phyloP scores from a whole-genome alignment of 2,797 vertebrate genomes.

The Poecilia velifera region DNA sequence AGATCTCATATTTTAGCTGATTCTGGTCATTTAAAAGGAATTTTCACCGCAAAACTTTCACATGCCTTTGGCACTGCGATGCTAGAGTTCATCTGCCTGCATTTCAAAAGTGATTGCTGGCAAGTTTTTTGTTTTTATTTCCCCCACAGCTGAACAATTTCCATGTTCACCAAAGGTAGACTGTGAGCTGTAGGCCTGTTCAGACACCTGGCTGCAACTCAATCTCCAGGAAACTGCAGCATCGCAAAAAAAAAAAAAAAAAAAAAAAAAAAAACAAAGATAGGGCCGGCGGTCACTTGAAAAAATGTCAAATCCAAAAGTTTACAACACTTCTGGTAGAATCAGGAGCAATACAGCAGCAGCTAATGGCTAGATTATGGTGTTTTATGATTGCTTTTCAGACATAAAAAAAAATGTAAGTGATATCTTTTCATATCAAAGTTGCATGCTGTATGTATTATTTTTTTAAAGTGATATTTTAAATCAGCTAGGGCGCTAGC shows the following conservation, averaged over 20 bases:
- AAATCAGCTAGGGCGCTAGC: not conserved
- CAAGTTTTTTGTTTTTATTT: not conserved
- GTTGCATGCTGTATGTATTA: too few relatives aligned
- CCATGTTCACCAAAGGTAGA: not conserved
- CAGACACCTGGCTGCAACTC: not conserved
- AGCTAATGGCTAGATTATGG: not conserved
- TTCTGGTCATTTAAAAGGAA: not conserved
- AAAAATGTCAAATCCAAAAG: not conserved
- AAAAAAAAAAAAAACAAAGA: not conserved
- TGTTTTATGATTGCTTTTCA: not conserved
- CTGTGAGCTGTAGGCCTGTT: not conserved
- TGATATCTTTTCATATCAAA: not conserved
- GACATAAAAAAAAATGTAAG: not conserved
- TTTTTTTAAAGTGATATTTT: not conserved
- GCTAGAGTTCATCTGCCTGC: not conserved
- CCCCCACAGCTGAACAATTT: not conserved
- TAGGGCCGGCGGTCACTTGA: not conserved
- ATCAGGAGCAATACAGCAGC: not conserved
- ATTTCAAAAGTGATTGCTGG: not conserved
- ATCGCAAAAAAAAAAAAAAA: not conserved
- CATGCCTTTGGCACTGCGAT: not conserved
- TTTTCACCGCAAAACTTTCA: not conserved
- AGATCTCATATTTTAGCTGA: not conserved
- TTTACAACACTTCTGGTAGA: not conserved
- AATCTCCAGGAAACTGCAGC: not conserved